Conservation (phyloP, 2,888 invertebrate genomes). For the Chaetogeoica ovagalla region DNA sequence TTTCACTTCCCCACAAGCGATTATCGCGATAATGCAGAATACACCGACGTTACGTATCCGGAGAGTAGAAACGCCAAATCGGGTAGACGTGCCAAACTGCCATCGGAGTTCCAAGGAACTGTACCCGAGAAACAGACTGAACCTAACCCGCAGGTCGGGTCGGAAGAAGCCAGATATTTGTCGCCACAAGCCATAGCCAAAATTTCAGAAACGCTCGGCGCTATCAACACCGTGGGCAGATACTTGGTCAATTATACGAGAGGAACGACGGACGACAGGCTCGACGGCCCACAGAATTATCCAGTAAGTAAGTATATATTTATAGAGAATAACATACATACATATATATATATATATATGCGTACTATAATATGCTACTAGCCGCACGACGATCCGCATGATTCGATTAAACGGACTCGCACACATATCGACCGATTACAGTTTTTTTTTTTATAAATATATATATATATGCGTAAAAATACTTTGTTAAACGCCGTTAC, state of each 20-base stretch:
- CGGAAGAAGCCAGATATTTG: slow-evolving; percentile 55
- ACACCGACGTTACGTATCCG: background rate
- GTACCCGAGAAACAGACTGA: slow-evolving; percentile 25
- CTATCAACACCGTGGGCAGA: slow-evolving; percentile 82
- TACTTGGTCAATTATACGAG: slow-evolving; percentile 82
- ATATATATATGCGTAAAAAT: too few species aligned
- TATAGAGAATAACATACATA: slow-evolving; percentile 22
- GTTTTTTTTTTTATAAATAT: too few species aligned
- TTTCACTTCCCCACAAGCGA: slow-evolving; percentile 32
- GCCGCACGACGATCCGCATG: background rate
- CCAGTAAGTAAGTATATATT: slow-evolving; percentile 52
- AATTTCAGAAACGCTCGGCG: slow-evolving; percentile 71
- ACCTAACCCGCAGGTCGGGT: slow-evolving; percentile 17
- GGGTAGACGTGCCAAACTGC: slow-evolving; percentile 39
- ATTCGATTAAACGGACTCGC: background rate
- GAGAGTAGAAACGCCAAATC: slow-evolving; percentile 34
- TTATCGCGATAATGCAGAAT: background rate
- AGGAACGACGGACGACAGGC: slow-evolving; percentile 55
- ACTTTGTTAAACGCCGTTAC: too few species aligned
- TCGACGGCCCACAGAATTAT: slow-evolving; percentile 41
- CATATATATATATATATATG: too few species aligned
- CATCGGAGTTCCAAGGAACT: slow-evolving; percentile 25
- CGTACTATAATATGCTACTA: too few species aligned
- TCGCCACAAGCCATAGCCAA: slow-evolving; percentile 59
- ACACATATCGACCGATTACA: background rate